These are phyloP conservation scores for Diuraphis noxia DNA, from an alignment of 1,140 invertebrate genomes.

Conservation along the genomic window DNA sequence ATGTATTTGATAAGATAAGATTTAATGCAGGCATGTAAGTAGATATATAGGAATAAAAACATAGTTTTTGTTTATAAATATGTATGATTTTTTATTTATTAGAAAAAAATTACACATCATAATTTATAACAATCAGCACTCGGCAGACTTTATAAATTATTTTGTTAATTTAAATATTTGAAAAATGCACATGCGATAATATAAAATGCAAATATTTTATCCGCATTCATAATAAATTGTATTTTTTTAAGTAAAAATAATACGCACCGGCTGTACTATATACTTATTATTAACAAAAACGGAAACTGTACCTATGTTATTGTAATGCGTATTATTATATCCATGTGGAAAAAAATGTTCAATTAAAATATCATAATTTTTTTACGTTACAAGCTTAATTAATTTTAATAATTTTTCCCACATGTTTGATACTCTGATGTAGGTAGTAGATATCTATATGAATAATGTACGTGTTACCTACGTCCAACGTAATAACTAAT, in stretches of 20 bases:
- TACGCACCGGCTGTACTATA: neutral
- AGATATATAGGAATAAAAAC: too few species aligned
- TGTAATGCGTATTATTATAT: neutral
- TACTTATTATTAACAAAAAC: neutral
- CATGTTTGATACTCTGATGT: neutral
- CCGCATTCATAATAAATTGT: too few species aligned
- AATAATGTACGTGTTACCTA: neutral
- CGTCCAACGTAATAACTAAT: too few species aligned
- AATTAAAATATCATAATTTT: constrained; percentile 12
- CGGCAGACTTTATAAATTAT: neutral
- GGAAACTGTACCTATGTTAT: neutral
- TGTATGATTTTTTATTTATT: neutral
- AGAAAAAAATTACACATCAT: too few species aligned
- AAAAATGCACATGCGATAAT: neutral
- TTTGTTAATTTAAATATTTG: neutral
- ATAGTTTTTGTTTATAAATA: neutral
- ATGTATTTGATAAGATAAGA: too few species aligned
- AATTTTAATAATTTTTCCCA: neutral
- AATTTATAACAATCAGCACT: too few species aligned
- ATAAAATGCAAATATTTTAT: neutral
- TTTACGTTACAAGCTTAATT: neutral
- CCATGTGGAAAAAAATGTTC: neutral
- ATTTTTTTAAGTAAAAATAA: neutral
- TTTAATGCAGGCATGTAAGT: too few species aligned
- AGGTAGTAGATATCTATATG: neutral